These are phyloP conservation scores for Oreonectes daqikongensis DNA, from an alignment of 2,797 vertebrate species.

Conservation along the genomic window DNA sequence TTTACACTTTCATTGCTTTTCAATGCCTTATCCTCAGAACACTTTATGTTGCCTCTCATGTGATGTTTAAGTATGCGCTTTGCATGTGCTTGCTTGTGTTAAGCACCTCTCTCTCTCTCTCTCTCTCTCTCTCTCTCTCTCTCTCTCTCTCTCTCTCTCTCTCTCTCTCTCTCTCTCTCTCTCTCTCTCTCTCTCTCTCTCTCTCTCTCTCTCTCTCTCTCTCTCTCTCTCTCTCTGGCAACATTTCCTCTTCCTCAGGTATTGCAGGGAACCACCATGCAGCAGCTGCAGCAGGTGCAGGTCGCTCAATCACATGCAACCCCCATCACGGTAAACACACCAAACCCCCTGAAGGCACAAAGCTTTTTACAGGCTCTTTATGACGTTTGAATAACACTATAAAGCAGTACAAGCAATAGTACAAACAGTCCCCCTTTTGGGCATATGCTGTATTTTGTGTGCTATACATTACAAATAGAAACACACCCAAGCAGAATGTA, in stretches of 20 bases:
- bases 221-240: conserved; percentile 38
- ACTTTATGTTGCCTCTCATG: conserved; percentile 2
- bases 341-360: background rate
- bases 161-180: conserved; percentile 44
- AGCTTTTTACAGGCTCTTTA: background rate
- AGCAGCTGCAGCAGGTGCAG: conserved; percentile 85
- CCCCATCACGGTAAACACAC: conserved; percentile 83
- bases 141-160: conserved; percentile 42
- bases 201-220: conserved; percentile 47
- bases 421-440: background rate
- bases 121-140: conserved; percentile 40
- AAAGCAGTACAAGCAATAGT: background rate
- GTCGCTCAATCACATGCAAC: conserved; percentile 82
- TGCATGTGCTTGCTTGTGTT: conserved; percentile 66
- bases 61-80: conserved; percentile 47
- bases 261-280: conserved; percentile 84
- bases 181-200: conserved; percentile 32
- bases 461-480: background rate
- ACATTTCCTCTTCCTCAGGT: conserved; percentile 72
- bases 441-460: background rate
- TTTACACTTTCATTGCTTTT: conserved; percentile 49
- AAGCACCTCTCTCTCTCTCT: conserved; percentile 49
- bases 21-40: conserved; percentile 43
- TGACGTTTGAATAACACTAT: background rate
- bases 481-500: background rate